phyloP scores from a whole-genome alignment of 2,113 vertebrate species.

The Steatornis caripensis region DNA sequence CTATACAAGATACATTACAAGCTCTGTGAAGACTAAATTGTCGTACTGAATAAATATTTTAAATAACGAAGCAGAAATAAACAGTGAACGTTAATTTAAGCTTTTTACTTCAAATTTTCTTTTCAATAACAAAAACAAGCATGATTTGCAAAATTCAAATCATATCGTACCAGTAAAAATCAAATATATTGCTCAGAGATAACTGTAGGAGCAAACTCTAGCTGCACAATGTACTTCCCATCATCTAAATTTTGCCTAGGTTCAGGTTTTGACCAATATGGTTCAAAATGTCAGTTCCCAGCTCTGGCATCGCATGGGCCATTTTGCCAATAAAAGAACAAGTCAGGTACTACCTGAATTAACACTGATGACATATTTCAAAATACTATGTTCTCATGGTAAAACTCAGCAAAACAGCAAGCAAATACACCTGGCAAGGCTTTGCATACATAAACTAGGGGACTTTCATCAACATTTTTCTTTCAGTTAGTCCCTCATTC shows the following conservation, averaged over 20 bases:
- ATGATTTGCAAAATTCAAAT: background rate
- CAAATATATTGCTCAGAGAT: background rate
- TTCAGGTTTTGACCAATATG: background rate
- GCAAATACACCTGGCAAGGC: background rate
- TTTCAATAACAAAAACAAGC: background rate
- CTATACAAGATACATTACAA: conserved; percentile 16
- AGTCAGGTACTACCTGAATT: background rate
- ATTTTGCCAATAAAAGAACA: background rate
- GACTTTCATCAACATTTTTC: background rate
- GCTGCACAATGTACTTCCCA: background rate
- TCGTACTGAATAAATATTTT: conserved; percentile 28
- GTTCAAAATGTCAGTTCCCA: background rate
- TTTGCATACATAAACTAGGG: background rate
- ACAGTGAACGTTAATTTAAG: background rate
- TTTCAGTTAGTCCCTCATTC: background rate
- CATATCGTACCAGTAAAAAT: background rate
- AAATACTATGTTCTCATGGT: background rate
- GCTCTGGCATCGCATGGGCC: background rate
- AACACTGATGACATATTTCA: fast-evolving
- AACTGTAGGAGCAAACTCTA: background rate
- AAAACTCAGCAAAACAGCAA: background rate
- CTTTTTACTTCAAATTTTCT: background rate
- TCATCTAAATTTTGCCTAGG: background rate
- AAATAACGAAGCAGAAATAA: conserved; percentile 52
- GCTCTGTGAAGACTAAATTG: conserved; percentile 44